Evolutionary conservation across 2,797 vertebrate species (phyloP), one percentile per base, ranked within the genome.

Genomic region (Notolabrus celidotus): DNA sequence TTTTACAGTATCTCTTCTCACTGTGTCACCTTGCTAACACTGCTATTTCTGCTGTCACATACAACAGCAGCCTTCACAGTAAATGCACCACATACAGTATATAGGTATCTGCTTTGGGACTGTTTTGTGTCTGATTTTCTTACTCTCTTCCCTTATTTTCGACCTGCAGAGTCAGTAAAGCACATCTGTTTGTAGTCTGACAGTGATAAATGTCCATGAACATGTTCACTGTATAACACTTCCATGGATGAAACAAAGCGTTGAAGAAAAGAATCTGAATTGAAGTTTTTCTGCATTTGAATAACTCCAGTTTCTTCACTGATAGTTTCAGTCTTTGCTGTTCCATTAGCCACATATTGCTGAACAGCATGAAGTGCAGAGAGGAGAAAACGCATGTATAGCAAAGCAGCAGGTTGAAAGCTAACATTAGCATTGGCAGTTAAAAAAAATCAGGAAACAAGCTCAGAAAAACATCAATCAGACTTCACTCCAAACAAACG

Each of bases 371-470:
- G 31, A 36, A 16, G 10, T n/a, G 41, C 19, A 47, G 34, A 46
- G 29, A 43, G n/a, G n/a, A n/a, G n/a, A n/a, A n/a, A n/a, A 38
- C 42, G 20, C 12, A 20, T 62, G 39, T 66, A 75, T 31, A 55
- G 17, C 3, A 69, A 72, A 67, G 61, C 50, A 67, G 69, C 74
- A 70, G 64, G 46, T 61, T 33, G 3, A 38, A 72, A 55, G 43
- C 53, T 87, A 84, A 81, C 79, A 77, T 71, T 80, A 78, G 22
- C 53, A n/a, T n/a, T n/a, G n/a, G n/a, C n/a, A n/a, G n/a, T n/a
- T n/a, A n/a, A n/a, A n/a, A n/a, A n/a, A n/a, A n/a, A n/a, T n/a
- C n/a, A n/a, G n/a, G n/a, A n/a, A n/a, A n/a, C n/a, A n/a, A n/a
- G n/a, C n/a, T n/a, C n/a, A n/a, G n/a, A n/a, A n/a, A n/a, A n/a